Base-by-base conservation (phyloP, 1,140 invertebrate genomes). In the Tribolium madens region DNA sequence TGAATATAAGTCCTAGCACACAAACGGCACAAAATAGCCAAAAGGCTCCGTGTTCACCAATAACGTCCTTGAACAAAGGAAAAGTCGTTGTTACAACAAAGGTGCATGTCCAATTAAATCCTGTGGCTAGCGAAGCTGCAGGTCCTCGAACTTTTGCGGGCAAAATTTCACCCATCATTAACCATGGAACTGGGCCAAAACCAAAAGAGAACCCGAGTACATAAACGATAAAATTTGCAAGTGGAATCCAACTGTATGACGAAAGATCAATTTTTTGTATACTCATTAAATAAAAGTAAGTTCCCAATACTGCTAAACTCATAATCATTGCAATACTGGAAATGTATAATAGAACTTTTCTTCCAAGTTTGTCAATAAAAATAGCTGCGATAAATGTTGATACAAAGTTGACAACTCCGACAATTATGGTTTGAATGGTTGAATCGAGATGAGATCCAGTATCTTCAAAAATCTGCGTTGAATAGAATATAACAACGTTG, bases 401-500 rank as follows among this genome's bases (percentile, higher is more conserved):
- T 14, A 91, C 83, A 81, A 98, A 95, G 83, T 98, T 97, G 0
- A 98, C 96, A 5, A 93, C 84, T 10, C 95, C 96, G 17, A 98
- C 91, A 76, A 97, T 93, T 26, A 96, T 93, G 14, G 93, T 93
- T 76, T 91, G 91, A 0, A 94, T 14, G 82, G 93, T 92, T 77
- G 90, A 88, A 81, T 95, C 91, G 48, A 96, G 90, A 3, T 88
- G 89, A 74, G 93, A 94, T 6, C 94, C 94, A 5, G 94, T 89
- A 79, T 90, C 90, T 85, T 91, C 85, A 85, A 98, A 98, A 68
- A 98, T 97, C 52, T 88, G 87, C 10, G 93, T 93, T 0, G 96
- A 95, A 83, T 98, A 97, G 84, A 97, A 98, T 79, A 98, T 96
- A 17, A 97, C 93, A 2, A 96, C 96, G 81, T 97, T 97, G 79